Conservation (phyloP, 2,888 invertebrate genomes). For the Zaprionus obscuricornis region DNA sequence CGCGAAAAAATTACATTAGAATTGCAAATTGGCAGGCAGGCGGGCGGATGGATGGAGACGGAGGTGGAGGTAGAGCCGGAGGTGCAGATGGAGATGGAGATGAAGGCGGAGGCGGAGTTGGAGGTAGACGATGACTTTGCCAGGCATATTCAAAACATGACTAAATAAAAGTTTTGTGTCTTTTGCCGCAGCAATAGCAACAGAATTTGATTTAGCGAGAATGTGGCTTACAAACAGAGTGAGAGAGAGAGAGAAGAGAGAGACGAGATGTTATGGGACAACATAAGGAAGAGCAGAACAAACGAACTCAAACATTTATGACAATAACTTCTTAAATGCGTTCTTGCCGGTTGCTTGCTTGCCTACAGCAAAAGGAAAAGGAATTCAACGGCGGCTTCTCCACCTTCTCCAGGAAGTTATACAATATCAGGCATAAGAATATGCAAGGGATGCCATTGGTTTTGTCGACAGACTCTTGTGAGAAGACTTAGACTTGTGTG, state of each 20-base stretch:
- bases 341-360: slow-evolving; percentile 51
- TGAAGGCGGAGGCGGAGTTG: slow-evolving; percentile 17
- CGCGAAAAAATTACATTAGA: slow-evolving; percentile 81
- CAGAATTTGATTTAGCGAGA: slow-evolving; percentile 49
- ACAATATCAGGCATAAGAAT: slow-evolving; percentile 61
- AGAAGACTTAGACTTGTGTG: not conserved
- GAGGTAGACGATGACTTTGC: too few species aligned
- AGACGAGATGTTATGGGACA: not conserved
- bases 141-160: too few species aligned
- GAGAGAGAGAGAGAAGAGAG: not conserved
- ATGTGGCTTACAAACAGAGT: not conserved
- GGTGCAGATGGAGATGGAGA: slow-evolving; percentile 8
- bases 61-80: not conserved
- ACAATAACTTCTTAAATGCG: slow-evolving; percentile 80
- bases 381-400: slow-evolving; percentile 24
- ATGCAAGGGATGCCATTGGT: slow-evolving; percentile 37
- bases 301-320: slow-evolving; percentile 77
- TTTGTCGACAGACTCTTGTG: not conserved
- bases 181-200: slow-evolving; percentile 45
- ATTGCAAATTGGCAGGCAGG: slow-evolving; percentile 76
- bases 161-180: slow-evolving; percentile 75
- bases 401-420: slow-evolving; percentile 20
- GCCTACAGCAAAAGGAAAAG: slow-evolving; percentile 34
- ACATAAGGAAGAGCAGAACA: slow-evolving; percentile 28
- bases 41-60: not conserved